These are phyloP conservation scores for Nerophis lumbriciformis DNA, from an alignment of 2,113 vertebrate genomes.

Conservation along the genomic window DNA sequence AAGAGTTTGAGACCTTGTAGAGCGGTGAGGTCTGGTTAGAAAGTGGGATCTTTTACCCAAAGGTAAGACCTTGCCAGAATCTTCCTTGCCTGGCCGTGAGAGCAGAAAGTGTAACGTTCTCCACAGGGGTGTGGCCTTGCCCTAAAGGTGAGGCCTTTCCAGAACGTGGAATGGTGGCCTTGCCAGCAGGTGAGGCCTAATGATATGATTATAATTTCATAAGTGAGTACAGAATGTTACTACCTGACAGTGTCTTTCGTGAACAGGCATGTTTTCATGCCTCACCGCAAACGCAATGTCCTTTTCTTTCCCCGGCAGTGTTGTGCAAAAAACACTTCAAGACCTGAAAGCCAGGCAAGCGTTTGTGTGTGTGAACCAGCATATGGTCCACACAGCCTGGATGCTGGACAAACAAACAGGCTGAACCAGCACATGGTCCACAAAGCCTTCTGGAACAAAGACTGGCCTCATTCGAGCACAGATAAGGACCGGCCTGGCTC, in stretches of 20 bases:
- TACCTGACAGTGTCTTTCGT: slow-evolving; percentile 28
- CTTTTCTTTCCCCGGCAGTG: slow-evolving; percentile 11
- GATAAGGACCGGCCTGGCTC: slow-evolving; percentile 22
- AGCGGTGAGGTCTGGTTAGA: not conserved
- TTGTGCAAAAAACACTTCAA: slow-evolving; percentile 1
- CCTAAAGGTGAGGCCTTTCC: slow-evolving; percentile 8
- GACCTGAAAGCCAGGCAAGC: not conserved
- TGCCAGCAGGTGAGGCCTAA: slow-evolving; percentile 46
- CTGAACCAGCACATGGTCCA: slow-evolving; percentile 24
- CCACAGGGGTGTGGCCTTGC: not conserved
- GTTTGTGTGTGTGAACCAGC: not conserved
- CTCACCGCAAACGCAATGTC: slow-evolving; percentile 19
- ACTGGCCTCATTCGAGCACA: slow-evolving; percentile 43
- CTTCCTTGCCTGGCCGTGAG: too few relatives aligned
- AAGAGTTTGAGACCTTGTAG: not conserved
- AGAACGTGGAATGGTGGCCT: slow-evolving; percentile 29
- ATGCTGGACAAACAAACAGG: slow-evolving; percentile 33
- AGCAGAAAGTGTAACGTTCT: not conserved
- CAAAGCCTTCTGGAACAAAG: slow-evolving; percentile 38
- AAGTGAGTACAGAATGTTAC: slow-evolving; percentile 30
- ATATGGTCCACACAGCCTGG: slow-evolving; percentile 26
- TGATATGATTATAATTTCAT: slow-evolving; percentile 44
- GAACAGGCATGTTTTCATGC: slow-evolving; percentile 36
- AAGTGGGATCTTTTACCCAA: not conserved
- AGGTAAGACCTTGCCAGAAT: not conserved